Conservation (phyloP, 2,113 vertebrate genomes). For the Odobenus rosmarus region DNA sequence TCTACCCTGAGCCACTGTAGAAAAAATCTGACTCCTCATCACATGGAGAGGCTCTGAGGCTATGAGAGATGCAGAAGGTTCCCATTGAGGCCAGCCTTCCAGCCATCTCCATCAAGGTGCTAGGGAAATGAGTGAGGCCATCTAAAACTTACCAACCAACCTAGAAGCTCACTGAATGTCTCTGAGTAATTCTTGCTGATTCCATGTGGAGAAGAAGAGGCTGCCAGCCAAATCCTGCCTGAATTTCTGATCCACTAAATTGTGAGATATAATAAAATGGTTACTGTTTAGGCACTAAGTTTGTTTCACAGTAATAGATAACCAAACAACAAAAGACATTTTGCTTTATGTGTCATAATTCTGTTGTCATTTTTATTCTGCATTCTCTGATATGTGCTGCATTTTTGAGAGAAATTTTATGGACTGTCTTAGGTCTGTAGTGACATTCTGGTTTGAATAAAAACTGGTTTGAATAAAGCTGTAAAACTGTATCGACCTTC, state of each 20-base stretch:
- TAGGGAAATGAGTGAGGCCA: not conserved
- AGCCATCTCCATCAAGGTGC: not conserved
- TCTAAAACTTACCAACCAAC: not conserved
- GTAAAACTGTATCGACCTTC: not conserved
- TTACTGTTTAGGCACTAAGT: not conserved
- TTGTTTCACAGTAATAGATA: not conserved
- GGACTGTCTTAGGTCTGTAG: not conserved
- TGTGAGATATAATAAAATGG: not conserved
- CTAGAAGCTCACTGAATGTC: not conserved
- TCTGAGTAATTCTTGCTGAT: not conserved
- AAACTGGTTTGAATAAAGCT: not conserved
- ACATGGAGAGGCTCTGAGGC: not conserved
- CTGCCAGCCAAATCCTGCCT: not conserved
- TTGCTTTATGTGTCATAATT: not conserved
- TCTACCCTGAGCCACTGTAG: not conserved
- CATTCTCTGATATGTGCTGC: not conserved
- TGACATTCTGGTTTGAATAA: conserved; percentile 44
- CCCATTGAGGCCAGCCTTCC: not conserved
- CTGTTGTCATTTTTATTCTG: not conserved
- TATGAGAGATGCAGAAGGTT: not conserved
- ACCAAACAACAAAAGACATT: not conserved
- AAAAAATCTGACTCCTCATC: not conserved
- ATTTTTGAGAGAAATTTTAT: not conserved
- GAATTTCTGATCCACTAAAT: not conserved
- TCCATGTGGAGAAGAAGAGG: not conserved